Conservation (phyloP, 2,113 vertebrate genomes). For the Prionailurus bengalensis region DNA sequence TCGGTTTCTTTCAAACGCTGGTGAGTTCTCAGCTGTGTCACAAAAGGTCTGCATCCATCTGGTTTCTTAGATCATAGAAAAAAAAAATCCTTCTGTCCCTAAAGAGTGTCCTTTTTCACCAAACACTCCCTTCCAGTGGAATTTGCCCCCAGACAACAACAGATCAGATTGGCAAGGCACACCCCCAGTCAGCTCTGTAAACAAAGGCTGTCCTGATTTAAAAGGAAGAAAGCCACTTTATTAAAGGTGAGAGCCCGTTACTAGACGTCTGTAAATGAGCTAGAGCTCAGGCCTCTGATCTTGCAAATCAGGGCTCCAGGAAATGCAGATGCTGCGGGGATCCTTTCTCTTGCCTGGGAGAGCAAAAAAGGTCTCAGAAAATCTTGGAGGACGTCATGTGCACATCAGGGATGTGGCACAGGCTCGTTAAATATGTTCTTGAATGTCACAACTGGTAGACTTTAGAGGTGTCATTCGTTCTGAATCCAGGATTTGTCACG, state of each 20-base stretch:
- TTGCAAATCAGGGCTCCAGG: neutral
- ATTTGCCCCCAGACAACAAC: constrained; percentile 21
- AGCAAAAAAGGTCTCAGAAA: neutral
- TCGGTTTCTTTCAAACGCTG: neutral
- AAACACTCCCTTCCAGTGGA: neutral
- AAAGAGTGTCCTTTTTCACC: neutral
- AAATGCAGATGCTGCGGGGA: accelerated
- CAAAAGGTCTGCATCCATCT: neutral
- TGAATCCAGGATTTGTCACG: neutral
- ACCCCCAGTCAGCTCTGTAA: neutral
- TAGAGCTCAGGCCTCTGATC: neutral
- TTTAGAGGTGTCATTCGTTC: accelerated
- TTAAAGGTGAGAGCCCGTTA: constrained; percentile 75
- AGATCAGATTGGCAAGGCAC: neutral
- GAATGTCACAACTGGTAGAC: neutral
- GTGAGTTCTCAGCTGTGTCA: neutral
- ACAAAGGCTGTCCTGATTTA: neutral
- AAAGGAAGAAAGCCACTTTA: neutral
- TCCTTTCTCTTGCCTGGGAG: accelerated
- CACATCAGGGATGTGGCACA: accelerated
- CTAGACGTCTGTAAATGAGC: constrained; percentile 53
- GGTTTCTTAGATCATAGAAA: neutral
- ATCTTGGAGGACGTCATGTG: neutral
- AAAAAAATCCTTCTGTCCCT: neutral
- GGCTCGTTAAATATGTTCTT: accelerated